These are phyloP conservation scores for Samia ricini DNA, from an alignment of 1,140 invertebrate genomes.

Conservation along the genomic window DNA sequence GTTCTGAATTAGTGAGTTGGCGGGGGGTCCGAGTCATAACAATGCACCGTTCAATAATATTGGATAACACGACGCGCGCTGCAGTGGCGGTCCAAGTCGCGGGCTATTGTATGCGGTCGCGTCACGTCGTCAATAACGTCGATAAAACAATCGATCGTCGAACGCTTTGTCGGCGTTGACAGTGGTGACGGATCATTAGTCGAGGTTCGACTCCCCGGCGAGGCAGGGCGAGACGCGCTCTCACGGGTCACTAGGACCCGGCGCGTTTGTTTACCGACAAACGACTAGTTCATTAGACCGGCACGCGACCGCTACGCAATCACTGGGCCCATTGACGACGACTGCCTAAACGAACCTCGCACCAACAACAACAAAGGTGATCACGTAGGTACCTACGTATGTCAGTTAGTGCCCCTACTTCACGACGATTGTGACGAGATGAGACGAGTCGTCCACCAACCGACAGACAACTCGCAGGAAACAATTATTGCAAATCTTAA, in stretches of 20 bases:
- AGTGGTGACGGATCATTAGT: background rate
- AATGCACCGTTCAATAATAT: background rate
- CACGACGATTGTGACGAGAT: no score
- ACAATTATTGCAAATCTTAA: no score
- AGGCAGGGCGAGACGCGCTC: background rate
- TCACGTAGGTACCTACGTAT: no score
- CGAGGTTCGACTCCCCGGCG: background rate
- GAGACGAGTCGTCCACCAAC: no score
- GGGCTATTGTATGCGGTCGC: constrained; percentile 3
- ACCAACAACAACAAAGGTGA: no score
- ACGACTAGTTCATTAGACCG: background rate
- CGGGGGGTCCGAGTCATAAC: background rate
- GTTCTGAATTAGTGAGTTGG: background rate
- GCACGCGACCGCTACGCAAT: background rate
- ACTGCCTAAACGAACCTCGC: no score
- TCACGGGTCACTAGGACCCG: background rate
- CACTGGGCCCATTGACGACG: no score
- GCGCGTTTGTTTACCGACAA: background rate
- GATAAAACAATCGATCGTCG: background rate
- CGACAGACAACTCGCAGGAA: no score
- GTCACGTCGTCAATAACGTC: background rate
- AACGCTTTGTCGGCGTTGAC: background rate
- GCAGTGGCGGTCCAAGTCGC: constrained; percentile 7
- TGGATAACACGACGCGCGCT: constrained; percentile 18
- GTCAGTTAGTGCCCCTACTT: no score